These are phyloP conservation scores for Budorcas taxicolor DNA, from an alignment of 2,113 vertebrate species.

Conservation along the genomic window DNA sequence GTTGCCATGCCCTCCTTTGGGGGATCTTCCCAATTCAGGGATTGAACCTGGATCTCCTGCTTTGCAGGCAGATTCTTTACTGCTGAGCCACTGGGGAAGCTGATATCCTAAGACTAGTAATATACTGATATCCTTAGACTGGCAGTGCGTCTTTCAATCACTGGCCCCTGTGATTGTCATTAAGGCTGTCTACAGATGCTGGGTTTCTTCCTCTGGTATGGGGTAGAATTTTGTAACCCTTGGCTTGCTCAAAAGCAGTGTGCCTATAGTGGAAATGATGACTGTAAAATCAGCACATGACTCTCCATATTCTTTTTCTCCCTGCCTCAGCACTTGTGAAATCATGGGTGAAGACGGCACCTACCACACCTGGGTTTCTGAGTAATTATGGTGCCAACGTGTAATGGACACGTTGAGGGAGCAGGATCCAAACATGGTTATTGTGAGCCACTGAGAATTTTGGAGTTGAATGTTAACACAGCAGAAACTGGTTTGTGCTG, in stretches of 20 bases:
- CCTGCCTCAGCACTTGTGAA: not conserved
- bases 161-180: not conserved
- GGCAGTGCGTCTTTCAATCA: not conserved
- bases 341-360: not conserved
- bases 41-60: not conserved
- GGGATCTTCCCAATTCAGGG: not conserved
- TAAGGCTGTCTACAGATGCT: not conserved
- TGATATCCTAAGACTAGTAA: not conserved
- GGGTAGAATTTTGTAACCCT: not conserved
- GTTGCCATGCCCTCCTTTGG: not conserved
- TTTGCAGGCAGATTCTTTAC: not conserved
- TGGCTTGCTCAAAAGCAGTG: not conserved
- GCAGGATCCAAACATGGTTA: not conserved
- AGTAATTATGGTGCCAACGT: not conserved
- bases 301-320: not conserved
- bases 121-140: not conserved
- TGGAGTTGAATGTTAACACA: not conserved
- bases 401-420: accelerated
- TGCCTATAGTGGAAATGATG: not conserved
- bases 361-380: not conserved
- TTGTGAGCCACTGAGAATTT: not conserved
- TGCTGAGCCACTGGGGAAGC: not conserved
- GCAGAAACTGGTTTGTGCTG: not conserved
- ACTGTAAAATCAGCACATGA: not conserved
- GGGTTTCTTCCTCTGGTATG: not conserved